Conservation (phyloP, 2,888 invertebrate genomes). For the Lapara coniferarum region DNA sequence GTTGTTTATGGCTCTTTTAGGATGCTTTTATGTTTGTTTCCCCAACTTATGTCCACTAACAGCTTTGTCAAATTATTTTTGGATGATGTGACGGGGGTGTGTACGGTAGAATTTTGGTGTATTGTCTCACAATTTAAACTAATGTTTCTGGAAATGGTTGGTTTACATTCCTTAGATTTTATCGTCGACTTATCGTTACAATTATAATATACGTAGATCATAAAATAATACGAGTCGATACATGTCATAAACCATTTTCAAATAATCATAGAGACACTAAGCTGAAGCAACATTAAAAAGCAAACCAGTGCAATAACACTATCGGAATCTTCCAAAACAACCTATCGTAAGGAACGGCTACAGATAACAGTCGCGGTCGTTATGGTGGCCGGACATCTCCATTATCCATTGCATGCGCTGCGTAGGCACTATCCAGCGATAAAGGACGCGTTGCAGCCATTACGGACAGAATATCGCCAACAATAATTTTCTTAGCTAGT, state of each 20-base stretch:
- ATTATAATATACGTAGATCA: too few relatives aligned
- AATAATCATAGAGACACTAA: too few relatives aligned
- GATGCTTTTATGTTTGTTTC: constrained; percentile 22
- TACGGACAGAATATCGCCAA: constrained; percentile 21
- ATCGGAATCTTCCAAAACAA: background rate
- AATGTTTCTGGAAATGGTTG: too few relatives aligned
- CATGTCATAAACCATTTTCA: too few relatives aligned
- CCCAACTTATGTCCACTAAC: constrained; percentile 15
- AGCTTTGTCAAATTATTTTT: constrained; percentile 24
- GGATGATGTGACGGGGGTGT: background rate
- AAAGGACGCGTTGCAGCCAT: constrained; percentile 24
- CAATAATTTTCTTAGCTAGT: constrained; percentile 11
- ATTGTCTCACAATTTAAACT: background rate
- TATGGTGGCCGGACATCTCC: constrained; percentile 53
- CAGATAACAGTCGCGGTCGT: constrained; percentile 39
- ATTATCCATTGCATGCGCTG: constrained; percentile 52
- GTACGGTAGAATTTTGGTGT: background rate
- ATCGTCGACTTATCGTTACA: too few relatives aligned
- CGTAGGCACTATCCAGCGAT: constrained; percentile 30
- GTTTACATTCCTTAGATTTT: too few relatives aligned
- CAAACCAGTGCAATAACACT: background rate
- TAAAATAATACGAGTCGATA: too few relatives aligned
- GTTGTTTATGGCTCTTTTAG: constrained; percentile 23
- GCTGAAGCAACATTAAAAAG: too few relatives aligned
- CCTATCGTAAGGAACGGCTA: constrained; percentile 19